Conservation (phyloP, 2,888 invertebrate species). For the Lumbricus terrestris region DNA sequence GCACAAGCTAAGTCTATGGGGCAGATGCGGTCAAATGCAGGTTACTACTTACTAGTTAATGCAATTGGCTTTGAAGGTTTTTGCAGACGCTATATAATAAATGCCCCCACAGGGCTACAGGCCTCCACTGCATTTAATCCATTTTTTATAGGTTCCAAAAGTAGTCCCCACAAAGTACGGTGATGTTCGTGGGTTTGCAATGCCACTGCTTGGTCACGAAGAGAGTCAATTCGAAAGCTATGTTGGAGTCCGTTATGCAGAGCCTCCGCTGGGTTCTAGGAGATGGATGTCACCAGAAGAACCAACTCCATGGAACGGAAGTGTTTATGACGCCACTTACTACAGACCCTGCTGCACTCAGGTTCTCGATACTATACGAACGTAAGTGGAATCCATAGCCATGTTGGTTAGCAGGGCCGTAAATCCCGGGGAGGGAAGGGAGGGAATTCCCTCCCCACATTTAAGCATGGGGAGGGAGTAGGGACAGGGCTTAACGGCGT, state of each 20-base stretch:
- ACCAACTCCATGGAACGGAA: constrained; percentile 25
- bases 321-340: constrained; percentile 22
- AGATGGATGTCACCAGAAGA: constrained; percentile 19
- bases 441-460: too few relatives aligned
- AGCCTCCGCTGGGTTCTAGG: neutral
- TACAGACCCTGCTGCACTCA: constrained; percentile 29
- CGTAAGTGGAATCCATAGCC: neutral
- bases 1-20: too few relatives aligned
- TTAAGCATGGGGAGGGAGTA: too few relatives aligned
- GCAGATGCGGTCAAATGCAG: too few relatives aligned
- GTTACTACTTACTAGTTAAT: too few relatives aligned
- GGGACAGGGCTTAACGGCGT: too few relatives aligned
- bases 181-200: neutral
- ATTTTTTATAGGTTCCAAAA: neutral
- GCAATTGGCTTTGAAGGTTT: too few relatives aligned
- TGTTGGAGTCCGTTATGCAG: neutral
- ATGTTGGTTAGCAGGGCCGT: neutral
- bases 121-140: neutral
- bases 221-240: neutral
- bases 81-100: neutral
- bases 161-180: neutral
- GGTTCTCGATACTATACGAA: constrained; percentile 7
- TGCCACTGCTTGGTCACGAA: neutral
- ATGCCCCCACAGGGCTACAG: too few relatives aligned
- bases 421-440: too few relatives aligned